These are phyloP conservation scores for Cheilosia impressa DNA, from an alignment of 2,888 invertebrate genomes.

Conservation along the genomic window DNA sequence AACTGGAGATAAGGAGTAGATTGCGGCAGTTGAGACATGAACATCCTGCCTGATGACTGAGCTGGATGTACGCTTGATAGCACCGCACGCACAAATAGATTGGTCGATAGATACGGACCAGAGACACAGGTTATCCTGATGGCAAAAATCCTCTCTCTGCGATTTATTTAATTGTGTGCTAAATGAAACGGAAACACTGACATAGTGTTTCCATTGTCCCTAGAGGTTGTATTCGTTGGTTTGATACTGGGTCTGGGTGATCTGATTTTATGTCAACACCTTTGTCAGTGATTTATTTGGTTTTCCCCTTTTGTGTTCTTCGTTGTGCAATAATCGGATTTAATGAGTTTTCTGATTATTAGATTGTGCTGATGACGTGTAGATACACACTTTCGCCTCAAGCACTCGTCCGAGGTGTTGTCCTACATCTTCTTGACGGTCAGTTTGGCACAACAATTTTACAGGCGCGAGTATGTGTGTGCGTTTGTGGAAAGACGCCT, in stretches of 20 bases:
- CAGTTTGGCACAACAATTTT: not conserved
- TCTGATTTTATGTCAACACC: slow-evolving; percentile 74
- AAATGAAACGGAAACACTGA: slow-evolving; percentile 82
- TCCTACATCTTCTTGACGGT: slow-evolving; percentile 2
- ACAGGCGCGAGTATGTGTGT: not conserved
- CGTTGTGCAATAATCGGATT: slow-evolving; percentile 58
- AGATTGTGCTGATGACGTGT: slow-evolving; percentile 36
- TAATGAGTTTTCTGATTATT: slow-evolving; percentile 58
- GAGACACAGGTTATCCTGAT: slow-evolving; percentile 42
- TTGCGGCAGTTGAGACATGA: slow-evolving; percentile 66
- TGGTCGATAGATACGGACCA: slow-evolving; percentile 20
- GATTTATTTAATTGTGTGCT: slow-evolving; percentile 82
- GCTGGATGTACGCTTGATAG: slow-evolving; percentile 44
- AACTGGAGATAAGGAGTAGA: slow-evolving; percentile 26
- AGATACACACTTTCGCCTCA: slow-evolving; percentile 12
- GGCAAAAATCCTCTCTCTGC: slow-evolving; percentile 54
- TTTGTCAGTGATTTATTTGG: slow-evolving; percentile 72
- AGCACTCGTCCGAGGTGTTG: slow-evolving; percentile 5
- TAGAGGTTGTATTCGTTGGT: slow-evolving; percentile 7
- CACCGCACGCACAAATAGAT: slow-evolving; percentile 27
- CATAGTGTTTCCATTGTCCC: slow-evolving; percentile 45
- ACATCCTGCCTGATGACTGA: slow-evolving; percentile 37
- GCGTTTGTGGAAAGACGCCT: not conserved
- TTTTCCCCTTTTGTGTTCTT: slow-evolving; percentile 49
- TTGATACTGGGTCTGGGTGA: slow-evolving; percentile 34